Base-by-base conservation (phyloP, 1,140 invertebrate species). In the Chrysomallon squamiferum region DNA sequence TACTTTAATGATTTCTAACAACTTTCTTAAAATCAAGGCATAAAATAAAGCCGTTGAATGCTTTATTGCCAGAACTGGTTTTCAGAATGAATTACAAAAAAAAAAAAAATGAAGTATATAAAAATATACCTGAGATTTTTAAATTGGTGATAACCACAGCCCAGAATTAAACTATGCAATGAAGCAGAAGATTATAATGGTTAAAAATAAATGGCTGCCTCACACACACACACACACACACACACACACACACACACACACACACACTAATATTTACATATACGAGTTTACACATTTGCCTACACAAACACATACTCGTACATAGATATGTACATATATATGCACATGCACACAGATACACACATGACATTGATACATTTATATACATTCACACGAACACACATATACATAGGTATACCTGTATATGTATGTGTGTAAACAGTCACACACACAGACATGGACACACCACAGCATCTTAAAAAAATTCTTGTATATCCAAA, bases 221-320 rank as follows among this genome's bases (percentile, higher is more conserved):
- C 20, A 5, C 22, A 57, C 2, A 1, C 22, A 57, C 22, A 27
- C 4, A 4, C 30, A 2, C 30, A 25, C 30, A 3, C 22, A 57
- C 5, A 57, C 54, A 57, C 54, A 57, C 54, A 57, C 30, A 57
- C 54, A 57, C 30, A 57, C 54, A 57, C 30, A 57, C 54, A 57
- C 54, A 57, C 54, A 57, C 54, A 57, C 30, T 27, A 20, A 57
- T 29, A 57, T 29, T 27, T 29, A 57, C 54, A 57, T 32, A 57
- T 29, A 57, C 30, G 30, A 20, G 30, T 29, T 27, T 29, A 57
- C 54, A 57, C 54, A 35, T 4, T 13, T 9, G 20, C 9, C 11
- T 9, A 35, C 20, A 9, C 58, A 41, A 15, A 41, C 58, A 38
- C 58, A 41, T 32, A 41, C 57, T 33, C 57, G 38, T 33, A 59